A percentile compares a stretch with the other conserved stretches of the same genome.
Evolutionary conservation across 92 coral and sea anemone species (phyloP).

Genomic region (Phenganax stokvisi): DNA sequence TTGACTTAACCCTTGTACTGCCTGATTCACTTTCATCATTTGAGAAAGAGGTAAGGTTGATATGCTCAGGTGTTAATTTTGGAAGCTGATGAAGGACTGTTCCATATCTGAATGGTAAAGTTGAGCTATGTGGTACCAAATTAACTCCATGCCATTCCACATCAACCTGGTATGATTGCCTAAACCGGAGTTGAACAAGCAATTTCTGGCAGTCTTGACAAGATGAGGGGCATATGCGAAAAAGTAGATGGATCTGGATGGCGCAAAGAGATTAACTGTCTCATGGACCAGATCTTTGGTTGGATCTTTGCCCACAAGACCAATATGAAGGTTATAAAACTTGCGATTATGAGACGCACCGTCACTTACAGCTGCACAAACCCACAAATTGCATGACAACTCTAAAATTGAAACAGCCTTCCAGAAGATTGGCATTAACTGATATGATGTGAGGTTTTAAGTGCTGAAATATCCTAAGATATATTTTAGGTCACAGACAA

Average conservation of each 20-base stretch:
- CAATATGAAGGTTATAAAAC: conserved; percentile 36
- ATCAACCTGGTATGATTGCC: conserved; percentile 48
- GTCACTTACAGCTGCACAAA: conserved; percentile 36
- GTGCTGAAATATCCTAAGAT: conserved; percentile 25
- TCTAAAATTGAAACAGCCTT: conserved; percentile 39
- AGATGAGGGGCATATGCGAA: too few species aligned
- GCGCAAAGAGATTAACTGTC: conserved; percentile 42
- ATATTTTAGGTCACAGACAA: conserved; percentile 33
- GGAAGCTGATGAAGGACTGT: conserved; percentile 52
- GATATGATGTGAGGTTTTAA: conserved; percentile 36
- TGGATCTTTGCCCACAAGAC: conserved; percentile 29
- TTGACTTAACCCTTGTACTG: conserved; percentile 55
- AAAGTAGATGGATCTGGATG: conserved; percentile 19
- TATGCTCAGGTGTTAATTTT: conserved; percentile 51
- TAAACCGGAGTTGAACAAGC: conserved; percentile 39
- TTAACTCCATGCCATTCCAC: conserved; percentile 53
- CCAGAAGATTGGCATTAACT: conserved; percentile 47
- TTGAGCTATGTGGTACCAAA: conserved; percentile 47
- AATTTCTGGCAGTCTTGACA: too few species aligned
- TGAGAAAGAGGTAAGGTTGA: conserved; percentile 50
- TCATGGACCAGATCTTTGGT: conserved; percentile 26
- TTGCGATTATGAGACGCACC: conserved; percentile 40
- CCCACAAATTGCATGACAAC: conserved; percentile 26
- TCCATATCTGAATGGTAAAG: conserved; percentile 53
- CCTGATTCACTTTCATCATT: conserved; percentile 49